phyloP scores from a whole-genome alignment of 2,113 vertebrate species.

The Microcebus lehilahytsara region DNA sequence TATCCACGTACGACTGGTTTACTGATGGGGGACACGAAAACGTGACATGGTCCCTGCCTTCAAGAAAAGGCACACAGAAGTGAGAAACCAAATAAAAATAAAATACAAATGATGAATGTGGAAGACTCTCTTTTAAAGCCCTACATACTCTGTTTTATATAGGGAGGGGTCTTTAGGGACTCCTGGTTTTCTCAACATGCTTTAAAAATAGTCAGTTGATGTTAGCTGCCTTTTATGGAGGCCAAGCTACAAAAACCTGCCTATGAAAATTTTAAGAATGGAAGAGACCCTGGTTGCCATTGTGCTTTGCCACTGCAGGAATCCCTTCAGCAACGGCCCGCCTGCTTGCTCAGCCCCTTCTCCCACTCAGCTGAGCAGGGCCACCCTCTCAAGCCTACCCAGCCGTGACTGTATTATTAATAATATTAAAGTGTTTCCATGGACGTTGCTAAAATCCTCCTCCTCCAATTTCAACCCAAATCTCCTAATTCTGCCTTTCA shows the following conservation, averaged over 20 bases:
- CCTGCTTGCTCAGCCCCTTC: neutral
- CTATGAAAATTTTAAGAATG: neutral
- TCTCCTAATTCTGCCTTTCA: neutral
- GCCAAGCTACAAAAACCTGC: neutral
- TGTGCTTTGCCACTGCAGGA: neutral
- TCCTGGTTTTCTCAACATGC: neutral
- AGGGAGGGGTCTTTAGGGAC: neutral
- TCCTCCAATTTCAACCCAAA: neutral
- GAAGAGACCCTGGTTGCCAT: neutral
- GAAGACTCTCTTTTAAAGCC: neutral
- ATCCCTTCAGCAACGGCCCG: too few relatives aligned
- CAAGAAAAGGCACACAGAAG: neutral
- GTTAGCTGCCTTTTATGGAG: neutral
- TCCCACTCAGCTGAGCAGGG: neutral
- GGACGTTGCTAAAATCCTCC: neutral
- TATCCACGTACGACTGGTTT: neutral
- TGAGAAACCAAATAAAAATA: neutral
- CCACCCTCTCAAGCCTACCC: neutral
- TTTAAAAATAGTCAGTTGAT: neutral
- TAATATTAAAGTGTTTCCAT: neutral
- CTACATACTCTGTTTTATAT: neutral
- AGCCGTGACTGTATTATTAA: neutral
- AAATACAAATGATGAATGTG: neutral
- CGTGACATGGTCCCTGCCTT: neutral
- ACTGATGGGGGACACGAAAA: neutral